Conservation (phyloP, 2,113 vertebrate species). For the Daphoenositta chrysoptera region DNA sequence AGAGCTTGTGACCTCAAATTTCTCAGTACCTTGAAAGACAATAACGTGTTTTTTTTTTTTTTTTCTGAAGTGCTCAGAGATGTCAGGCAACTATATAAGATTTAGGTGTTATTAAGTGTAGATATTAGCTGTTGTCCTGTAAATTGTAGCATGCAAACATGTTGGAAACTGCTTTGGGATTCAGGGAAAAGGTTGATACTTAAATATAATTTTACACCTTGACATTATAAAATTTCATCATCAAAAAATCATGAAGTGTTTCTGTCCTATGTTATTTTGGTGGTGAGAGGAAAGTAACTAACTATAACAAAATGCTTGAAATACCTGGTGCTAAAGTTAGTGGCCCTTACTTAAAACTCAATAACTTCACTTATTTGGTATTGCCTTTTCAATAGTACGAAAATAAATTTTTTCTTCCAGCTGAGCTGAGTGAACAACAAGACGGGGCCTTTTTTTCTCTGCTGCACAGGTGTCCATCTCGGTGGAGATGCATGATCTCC, state of each 20-base stretch:
- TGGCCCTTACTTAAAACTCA: neutral
- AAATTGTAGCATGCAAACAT: neutral
- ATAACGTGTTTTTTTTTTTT: neutral
- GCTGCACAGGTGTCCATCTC: neutral
- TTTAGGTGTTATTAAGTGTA: neutral
- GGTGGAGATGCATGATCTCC: neutral
- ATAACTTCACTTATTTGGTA: neutral
- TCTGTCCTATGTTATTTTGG: neutral
- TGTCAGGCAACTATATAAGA: neutral
- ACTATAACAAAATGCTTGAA: neutral
- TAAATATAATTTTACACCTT: neutral
- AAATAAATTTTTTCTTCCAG: neutral
- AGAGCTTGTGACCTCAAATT: neutral
- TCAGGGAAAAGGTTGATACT: neutral
- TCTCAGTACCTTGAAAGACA: neutral
- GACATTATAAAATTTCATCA: neutral
- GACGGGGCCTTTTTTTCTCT: neutral
- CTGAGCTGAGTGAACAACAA: neutral
- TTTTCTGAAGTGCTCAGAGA: neutral
- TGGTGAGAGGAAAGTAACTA: neutral
- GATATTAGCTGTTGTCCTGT: neutral
- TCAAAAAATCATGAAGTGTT: neutral
- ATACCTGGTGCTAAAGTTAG: neutral
- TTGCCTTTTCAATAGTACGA: neutral
- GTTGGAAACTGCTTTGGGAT: neutral